Conservation (phyloP, 2,888 invertebrate genomes). For the Cheilosia variabilis region DNA sequence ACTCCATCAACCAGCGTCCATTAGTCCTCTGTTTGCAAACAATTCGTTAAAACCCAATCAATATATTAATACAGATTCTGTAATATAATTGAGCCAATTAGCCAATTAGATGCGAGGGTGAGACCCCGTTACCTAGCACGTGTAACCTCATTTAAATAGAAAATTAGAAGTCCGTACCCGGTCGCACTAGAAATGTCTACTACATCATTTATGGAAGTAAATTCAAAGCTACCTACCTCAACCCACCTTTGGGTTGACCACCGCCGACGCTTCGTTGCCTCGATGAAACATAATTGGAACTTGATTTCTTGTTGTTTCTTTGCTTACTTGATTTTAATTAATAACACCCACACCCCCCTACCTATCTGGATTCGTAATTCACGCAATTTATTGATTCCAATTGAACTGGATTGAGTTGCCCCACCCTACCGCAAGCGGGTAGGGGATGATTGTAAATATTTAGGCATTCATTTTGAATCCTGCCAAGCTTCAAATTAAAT, state of each 20-base stretch:
- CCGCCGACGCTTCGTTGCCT: no score
- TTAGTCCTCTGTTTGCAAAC: background rate
- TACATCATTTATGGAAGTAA: background rate
- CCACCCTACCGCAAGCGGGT: no score
- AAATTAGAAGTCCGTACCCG: constrained; percentile 11
- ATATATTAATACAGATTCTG: constrained; percentile 3
- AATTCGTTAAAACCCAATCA: constrained; percentile 7
- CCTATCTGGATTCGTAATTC: constrained; percentile 10
- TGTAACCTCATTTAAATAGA: background rate
- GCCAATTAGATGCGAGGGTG: constrained; percentile 3
- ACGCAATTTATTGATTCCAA: constrained; percentile 25
- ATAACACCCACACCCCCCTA: background rate
- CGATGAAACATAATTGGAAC: constrained; percentile 8
- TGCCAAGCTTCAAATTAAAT: constrained; percentile 37
- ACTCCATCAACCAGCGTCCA: background rate
- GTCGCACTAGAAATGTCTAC: background rate
- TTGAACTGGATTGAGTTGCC: background rate
- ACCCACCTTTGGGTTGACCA: background rate
- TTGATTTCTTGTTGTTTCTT: constrained; percentile 6
- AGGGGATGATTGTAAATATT: constrained; percentile 1
- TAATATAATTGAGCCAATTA: constrained; percentile 13
- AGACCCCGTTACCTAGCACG: background rate
- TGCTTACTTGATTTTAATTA: constrained; percentile 31
- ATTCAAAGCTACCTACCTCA: background rate
- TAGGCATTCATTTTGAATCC: constrained; percentile 4